phyloP scores from a whole-genome alignment of 2,888 invertebrate genomes.

The Tridacna crocea region DNA sequence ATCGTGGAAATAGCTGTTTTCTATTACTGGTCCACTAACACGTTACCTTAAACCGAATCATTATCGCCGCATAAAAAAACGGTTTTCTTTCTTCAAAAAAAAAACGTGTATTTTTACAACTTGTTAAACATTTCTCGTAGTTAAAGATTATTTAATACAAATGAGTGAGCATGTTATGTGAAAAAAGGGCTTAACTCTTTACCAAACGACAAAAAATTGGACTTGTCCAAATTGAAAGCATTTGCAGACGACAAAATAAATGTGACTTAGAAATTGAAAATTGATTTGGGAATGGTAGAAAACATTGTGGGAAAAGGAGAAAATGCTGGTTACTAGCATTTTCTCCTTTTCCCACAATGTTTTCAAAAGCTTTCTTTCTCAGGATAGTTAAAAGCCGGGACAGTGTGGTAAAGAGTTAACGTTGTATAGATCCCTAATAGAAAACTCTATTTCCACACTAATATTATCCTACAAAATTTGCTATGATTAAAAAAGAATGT shows the following conservation, averaged over 20 bases:
- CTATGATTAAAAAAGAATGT: too few relatives aligned
- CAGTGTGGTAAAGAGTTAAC: too few relatives aligned
- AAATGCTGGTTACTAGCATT: too few relatives aligned
- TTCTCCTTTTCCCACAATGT: too few relatives aligned
- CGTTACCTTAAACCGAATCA: too few relatives aligned
- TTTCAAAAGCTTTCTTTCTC: too few relatives aligned
- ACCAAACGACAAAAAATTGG: background rate
- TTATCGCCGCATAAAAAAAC: background rate
- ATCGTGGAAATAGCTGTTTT: too few relatives aligned
- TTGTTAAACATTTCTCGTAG: background rate
- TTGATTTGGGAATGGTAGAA: background rate
- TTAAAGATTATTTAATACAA: background rate
- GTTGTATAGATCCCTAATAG: too few relatives aligned
- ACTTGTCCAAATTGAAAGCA: background rate
- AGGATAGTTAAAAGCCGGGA: too few relatives aligned
- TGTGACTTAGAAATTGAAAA: background rate
- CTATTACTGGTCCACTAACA: too few relatives aligned
- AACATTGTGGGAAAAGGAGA: background rate
- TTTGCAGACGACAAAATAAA: background rate
- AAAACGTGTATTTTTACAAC: background rate
- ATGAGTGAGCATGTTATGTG: background rate
- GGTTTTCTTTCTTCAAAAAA: background rate
- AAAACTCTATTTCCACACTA: too few relatives aligned
- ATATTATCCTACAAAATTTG: too few relatives aligned
- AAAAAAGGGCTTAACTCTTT: background rate